A percentile compares a stretch with the other conserved stretches of the same genome.
phyloP scores from a whole-genome alignment of 2,797 vertebrate genomes.

The Chaunax sp. region DNA sequence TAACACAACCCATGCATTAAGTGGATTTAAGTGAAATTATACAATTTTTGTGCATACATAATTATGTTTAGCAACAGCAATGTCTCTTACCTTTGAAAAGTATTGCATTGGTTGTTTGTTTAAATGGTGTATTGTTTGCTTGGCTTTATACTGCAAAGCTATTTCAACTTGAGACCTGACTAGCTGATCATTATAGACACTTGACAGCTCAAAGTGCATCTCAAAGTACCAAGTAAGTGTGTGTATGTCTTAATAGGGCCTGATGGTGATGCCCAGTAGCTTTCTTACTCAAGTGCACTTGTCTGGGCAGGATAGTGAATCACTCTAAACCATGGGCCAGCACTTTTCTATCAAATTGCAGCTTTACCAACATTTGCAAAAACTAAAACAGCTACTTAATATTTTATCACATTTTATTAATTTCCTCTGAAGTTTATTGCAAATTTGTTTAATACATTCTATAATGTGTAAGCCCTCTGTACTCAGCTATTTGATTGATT shows the following conservation, averaged over 20 bases:
- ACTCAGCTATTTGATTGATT: conserved; percentile 64
- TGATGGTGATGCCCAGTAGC: conserved; percentile 72
- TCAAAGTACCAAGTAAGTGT: conserved; percentile 58
- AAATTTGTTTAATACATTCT: conserved; percentile 40
- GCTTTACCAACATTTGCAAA: conserved; percentile 73
- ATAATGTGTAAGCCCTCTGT: conserved; percentile 40
- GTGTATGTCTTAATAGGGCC: conserved; percentile 61
- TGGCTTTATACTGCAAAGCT: conserved; percentile 60
- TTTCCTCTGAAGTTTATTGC: conserved; percentile 47
- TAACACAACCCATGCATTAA: conserved; percentile 47
- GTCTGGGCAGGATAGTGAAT: conserved; percentile 73
- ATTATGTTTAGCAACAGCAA: conserved; percentile 45
- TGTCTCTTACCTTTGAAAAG: conserved; percentile 48
- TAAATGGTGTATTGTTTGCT: conserved; percentile 53
- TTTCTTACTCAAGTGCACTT: conserved; percentile 85
- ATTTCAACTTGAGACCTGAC: conserved; percentile 31
- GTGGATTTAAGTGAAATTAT: conserved; percentile 54
- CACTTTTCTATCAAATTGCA: conserved; percentile 77
- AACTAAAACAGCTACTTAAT: conserved; percentile 44
- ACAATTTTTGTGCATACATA: conserved; percentile 56
- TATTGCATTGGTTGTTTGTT: conserved; percentile 55
- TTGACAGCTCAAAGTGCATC: conserved; percentile 52
- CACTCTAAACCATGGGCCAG: conserved; percentile 70
- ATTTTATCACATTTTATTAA: conserved; percentile 49
- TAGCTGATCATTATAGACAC: conserved; percentile 45